Percentiles rank a stretch among this genome's conserved stretches.
Evolutionary conservation across 2,888 invertebrate genomes (phyloP).

Genomic region (Acleris laterana): DNA sequence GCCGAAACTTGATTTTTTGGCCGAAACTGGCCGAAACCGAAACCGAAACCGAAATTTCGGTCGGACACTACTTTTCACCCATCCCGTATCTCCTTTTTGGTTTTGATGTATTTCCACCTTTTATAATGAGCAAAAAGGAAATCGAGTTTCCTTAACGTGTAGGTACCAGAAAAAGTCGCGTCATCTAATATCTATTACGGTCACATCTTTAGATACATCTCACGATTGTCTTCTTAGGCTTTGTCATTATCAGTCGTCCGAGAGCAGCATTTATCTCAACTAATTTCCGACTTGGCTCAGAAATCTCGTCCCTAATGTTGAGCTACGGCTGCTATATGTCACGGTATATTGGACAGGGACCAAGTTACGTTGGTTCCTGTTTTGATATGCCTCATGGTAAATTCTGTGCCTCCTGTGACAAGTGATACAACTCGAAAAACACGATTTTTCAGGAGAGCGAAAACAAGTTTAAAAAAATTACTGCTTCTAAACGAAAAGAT

Average conservation of each 20-base stretch:
- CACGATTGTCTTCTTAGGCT: conserved; percentile 30
- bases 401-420: too few species aligned
- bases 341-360: conserved; percentile 11
- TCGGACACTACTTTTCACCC: too few species aligned
- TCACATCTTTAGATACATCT: conserved; percentile 26
- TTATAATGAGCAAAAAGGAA: neutral
- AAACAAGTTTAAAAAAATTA: too few species aligned
- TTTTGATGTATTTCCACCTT: neutral
- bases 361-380: neutral
- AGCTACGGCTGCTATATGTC: conserved; percentile 10
- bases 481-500: too few species aligned
- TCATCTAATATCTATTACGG: conserved; percentile 21
- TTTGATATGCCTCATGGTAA: neutral
- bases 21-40: too few species aligned
- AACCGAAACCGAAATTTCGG: too few species aligned
- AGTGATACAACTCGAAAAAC: too few species aligned
- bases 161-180: neutral
- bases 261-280: conserved; percentile 27
- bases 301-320: conserved; percentile 7
- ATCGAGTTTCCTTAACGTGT: too few species aligned
- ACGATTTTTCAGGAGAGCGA: too few species aligned
- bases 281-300: conserved; percentile 23
- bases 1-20: too few species aligned
- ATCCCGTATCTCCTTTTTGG: too few species aligned
- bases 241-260: conserved; percentile 28